Evolutionary conservation across 2,113 vertebrate genomes (phyloP).

Genomic region (Dromiciops gliroides): DNA sequence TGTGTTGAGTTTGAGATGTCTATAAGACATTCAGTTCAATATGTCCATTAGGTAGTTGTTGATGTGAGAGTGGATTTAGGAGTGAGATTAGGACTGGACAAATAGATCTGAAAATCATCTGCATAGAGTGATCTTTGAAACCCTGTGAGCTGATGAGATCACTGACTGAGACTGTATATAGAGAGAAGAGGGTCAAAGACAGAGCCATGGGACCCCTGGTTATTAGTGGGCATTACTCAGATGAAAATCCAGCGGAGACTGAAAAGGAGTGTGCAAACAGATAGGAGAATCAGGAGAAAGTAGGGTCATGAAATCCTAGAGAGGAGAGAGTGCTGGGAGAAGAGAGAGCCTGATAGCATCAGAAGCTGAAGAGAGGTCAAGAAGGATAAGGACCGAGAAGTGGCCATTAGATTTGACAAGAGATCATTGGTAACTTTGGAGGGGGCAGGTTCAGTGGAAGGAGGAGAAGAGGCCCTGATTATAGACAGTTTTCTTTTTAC

Average conservation of each 20-base stretch:
- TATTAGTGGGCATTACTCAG: background rate
- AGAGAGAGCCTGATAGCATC: background rate
- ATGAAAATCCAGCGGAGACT: background rate
- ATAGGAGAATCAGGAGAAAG: background rate
- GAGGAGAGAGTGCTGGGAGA: background rate
- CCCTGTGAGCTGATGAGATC: background rate
- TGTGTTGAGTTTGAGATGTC: background rate
- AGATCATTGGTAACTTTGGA: background rate
- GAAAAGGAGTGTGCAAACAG: background rate
- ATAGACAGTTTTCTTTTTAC: background rate
- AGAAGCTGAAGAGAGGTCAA: background rate
- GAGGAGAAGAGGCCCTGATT: background rate
- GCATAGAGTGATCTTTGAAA: background rate
- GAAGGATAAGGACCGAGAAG: background rate
- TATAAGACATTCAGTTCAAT: too few relatives aligned
- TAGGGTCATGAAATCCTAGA: background rate
- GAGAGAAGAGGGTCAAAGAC: background rate
- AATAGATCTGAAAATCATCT: background rate
- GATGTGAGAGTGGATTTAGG: background rate
- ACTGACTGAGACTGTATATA: background rate
- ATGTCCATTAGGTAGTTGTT: background rate
- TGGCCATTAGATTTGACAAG: background rate
- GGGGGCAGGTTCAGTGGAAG: background rate
- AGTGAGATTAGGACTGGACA: background rate
- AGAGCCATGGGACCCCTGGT: background rate